Conservation (phyloP, 2,888 invertebrate species). For the Listrodromus nycthemerus region DNA sequence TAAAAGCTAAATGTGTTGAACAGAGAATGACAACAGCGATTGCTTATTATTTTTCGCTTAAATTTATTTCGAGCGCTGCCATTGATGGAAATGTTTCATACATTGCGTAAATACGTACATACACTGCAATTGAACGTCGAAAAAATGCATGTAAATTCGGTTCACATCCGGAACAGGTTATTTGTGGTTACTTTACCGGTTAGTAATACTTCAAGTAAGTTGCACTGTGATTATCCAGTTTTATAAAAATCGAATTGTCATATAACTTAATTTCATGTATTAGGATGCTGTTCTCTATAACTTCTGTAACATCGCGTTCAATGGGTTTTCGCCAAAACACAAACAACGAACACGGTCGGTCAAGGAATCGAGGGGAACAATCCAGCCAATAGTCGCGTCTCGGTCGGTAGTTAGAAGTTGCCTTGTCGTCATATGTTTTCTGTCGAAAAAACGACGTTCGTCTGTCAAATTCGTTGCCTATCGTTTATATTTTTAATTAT, state of each 20-base stretch:
- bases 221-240: not conserved
- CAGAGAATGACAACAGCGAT: no score
- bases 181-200: not conserved
- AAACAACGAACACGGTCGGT: not conserved
- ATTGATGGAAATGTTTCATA: no score
- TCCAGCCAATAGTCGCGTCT: conserved; percentile 10
- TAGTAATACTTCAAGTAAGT: not conserved
- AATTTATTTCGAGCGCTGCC: no score
- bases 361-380: not conserved
- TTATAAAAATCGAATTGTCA: not conserved
- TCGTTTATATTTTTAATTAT: conserved; percentile 40
- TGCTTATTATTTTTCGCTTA: no score
- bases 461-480: conserved; percentile 66
- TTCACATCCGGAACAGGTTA: not conserved
- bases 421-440: conserved; percentile 67
- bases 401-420: conserved; percentile 39
- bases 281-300: not conserved
- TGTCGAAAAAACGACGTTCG: conserved; percentile 52
- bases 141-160: no score
- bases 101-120: no score
- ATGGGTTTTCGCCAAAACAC: not conserved
- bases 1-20: no score
- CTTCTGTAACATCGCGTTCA: conserved; percentile 45
- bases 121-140: no score
- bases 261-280: not conserved